Percentiles rank a stretch among this genome's conserved stretches.
Evolutionary conservation across 2,113 vertebrate species (phyloP).

Genomic region (Silurus glanis): DNA sequence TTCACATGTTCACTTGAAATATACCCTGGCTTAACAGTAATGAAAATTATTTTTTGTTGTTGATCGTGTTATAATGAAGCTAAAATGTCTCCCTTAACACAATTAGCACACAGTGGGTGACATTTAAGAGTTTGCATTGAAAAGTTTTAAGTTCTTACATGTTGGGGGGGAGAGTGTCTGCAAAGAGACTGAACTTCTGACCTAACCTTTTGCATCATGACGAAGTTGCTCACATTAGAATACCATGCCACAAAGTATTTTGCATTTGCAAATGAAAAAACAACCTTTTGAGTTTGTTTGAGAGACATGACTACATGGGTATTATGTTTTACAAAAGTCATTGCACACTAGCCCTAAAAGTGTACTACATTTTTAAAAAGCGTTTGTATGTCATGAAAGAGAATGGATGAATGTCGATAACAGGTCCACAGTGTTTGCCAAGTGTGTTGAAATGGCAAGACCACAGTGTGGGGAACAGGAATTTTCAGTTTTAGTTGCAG

Average conservation of each 20-base stretch:
- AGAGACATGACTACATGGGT: background rate
- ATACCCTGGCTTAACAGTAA: background rate
- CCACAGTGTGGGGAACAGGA: conserved; percentile 27
- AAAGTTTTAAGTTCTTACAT: too few species aligned
- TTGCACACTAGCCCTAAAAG: conserved; percentile 19
- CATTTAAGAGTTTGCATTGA: background rate
- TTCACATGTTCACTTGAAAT: conserved; percentile 13
- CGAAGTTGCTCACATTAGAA: background rate
- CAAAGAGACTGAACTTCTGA: background rate
- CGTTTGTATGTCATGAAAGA: conserved; percentile 13
- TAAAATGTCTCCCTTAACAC: background rate
- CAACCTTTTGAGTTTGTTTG: conserved; percentile 14
- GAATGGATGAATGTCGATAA: conserved; percentile 27
- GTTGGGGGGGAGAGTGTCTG: too few species aligned
- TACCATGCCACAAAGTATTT: background rate
- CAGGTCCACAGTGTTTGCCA: conserved; percentile 30
- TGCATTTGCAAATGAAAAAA: conserved; percentile 21
- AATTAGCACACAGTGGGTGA: background rate
- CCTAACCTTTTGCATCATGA: background rate
- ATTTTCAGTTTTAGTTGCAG: conserved; percentile 17
- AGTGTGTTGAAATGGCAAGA: conserved; percentile 44
- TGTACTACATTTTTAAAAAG: conserved; percentile 22
- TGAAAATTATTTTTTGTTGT: background rate
- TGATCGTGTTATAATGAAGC: background rate
- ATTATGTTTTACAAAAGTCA: conserved; percentile 6